These are phyloP conservation scores for Metacarcinus magister DNA, from an alignment of 2,888 invertebrate genomes.

Conservation along the genomic window DNA sequence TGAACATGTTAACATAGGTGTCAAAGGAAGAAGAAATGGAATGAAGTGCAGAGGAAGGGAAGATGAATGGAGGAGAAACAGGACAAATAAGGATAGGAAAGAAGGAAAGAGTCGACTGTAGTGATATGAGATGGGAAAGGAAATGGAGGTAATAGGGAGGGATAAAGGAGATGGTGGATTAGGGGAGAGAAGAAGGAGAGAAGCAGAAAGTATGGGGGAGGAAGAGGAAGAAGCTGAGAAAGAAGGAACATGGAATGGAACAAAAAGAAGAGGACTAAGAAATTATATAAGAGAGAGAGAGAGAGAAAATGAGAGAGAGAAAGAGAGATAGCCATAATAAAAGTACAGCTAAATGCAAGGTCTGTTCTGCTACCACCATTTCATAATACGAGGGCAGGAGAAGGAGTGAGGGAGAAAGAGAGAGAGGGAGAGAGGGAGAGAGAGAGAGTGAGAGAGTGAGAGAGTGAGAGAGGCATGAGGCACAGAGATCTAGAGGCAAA, in stretches of 20 bases:
- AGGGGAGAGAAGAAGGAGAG: not conserved
- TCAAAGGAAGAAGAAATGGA: not conserved
- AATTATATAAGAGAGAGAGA: not conserved
- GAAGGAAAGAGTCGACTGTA: not conserved
- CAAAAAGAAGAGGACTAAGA: not conserved
- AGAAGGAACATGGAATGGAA: not conserved
- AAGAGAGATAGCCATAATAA: not conserved
- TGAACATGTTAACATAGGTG: too few species aligned
- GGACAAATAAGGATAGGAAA: not conserved
- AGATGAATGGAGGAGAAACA: not conserved
- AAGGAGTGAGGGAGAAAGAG: too few species aligned
- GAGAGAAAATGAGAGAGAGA: not conserved
- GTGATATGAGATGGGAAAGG: not conserved
- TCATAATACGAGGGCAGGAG: not conserved
- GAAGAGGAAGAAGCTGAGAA: not conserved
- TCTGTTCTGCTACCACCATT: too few species aligned
- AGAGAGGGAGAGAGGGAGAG: too few species aligned
- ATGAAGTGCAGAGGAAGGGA: not conserved
- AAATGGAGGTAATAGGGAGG: not conserved
- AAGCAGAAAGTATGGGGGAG: not conserved
- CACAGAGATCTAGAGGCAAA: too few species aligned
- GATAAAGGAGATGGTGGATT: not conserved
- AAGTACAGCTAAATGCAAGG: not conserved
- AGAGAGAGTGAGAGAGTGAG: too few species aligned
- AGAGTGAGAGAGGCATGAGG: not conserved